These are phyloP conservation scores for Salvator merianae DNA, from an alignment of 2,113 vertebrate genomes.

Conservation along the genomic window DNA sequence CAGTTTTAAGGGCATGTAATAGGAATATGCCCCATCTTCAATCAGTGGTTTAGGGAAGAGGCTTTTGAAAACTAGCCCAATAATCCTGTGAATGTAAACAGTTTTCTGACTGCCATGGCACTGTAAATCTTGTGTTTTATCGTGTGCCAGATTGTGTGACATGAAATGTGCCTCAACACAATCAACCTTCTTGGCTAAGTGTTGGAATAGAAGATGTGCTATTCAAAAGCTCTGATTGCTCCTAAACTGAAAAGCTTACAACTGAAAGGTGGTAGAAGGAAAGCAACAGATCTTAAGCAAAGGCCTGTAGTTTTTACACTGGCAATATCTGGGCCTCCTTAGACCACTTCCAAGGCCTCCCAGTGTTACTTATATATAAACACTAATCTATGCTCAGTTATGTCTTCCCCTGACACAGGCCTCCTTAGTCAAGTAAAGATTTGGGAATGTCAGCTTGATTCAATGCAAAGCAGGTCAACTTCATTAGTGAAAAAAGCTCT, in stretches of 20 bases:
- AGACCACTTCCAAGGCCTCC: too few relatives aligned
- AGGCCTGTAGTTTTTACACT: not conserved
- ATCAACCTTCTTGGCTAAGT: not conserved
- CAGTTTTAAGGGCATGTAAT: not conserved
- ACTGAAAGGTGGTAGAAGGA: not conserved
- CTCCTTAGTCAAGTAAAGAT: not conserved
- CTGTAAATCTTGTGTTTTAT: not conserved
- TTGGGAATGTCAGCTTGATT: not conserved
- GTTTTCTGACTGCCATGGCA: not conserved
- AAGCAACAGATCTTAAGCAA: not conserved
- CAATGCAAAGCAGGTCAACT: not conserved
- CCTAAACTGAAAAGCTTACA: not conserved
- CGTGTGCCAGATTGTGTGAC: not conserved
- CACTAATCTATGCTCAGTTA: not conserved
- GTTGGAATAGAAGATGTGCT: not conserved
- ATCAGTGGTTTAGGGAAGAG: too few relatives aligned
- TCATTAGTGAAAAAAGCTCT: not conserved
- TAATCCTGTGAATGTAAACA: not conserved
- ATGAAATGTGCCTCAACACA: not conserved
- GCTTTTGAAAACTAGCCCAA: too few relatives aligned
- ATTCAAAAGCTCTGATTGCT: not conserved
- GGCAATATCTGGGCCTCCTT: not conserved
- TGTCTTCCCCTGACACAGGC: not conserved
- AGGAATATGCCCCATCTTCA: not conserved
- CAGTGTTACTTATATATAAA: not conserved